Conservation (phyloP, 2,113 vertebrate genomes). For the Phocoena phocoena region DNA sequence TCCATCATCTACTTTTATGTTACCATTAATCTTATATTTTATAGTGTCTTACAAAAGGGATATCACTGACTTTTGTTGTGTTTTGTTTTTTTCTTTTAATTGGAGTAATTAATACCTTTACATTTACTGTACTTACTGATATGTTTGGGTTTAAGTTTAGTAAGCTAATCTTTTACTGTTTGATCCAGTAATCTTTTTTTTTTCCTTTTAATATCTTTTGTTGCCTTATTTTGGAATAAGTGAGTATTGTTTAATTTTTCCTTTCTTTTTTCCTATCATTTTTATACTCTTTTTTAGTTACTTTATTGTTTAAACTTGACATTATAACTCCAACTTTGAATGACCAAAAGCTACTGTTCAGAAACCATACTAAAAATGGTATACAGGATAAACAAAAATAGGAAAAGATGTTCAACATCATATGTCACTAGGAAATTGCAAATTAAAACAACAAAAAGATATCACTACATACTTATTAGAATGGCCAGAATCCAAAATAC, state of each 20-base stretch:
- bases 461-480: not conserved
- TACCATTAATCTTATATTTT: not conserved
- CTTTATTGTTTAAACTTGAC: not conserved
- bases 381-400: not conserved
- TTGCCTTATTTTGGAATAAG: not conserved
- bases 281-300: not conserved
- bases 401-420: not conserved
- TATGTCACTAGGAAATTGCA: not conserved
- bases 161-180: not conserved
- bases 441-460: not conserved
- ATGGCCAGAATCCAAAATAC: not conserved
- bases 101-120: not conserved
- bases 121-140: not conserved
- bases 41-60: not conserved
- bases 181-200: not conserved
- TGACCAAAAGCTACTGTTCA: not conserved
- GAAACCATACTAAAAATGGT: not conserved
- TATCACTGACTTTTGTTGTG: not conserved
- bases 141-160: not conserved
- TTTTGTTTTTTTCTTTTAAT: not conserved
- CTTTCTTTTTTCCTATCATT: not conserved
- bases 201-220: not conserved
- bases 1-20: not conserved
- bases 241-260: not conserved
- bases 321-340: not conserved